Base-by-base conservation (phyloP, 1,140 invertebrate genomes). In the Diplogasteroides magnus region DNA sequence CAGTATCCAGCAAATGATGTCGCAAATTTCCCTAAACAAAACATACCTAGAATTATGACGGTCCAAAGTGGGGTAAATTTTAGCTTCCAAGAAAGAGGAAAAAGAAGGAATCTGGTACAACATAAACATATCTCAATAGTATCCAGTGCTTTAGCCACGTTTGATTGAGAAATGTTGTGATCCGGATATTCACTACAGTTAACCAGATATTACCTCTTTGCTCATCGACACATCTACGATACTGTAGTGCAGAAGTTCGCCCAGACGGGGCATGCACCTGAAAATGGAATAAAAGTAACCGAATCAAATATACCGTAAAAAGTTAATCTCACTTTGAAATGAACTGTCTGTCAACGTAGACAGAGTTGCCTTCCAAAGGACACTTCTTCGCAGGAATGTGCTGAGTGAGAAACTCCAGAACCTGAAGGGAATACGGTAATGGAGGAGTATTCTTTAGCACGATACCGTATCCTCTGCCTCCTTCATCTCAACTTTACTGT, bases 191-290 rank as follows among this genome's bases (percentile, higher is more conserved):
- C n/a, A n/a, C n/a, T n/a, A n/a, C n/a, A n/a, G n/a, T n/a, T n/a
- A n/a, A n/a, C n/a, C n/a, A n/a, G n/a, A n/a, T n/a, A n/a, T 84
- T 27, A 97, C 78, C 85, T 96, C 93, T 84, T 95, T 96, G 1
- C 97, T 84, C 1, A 90, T 88, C 32, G 90, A 92, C 2, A 96
- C 93, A 88, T 98, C 94, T 63, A 97, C 89, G 27, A 93, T 90
- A 78, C 94, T 87, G 84, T 97, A 96, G 84, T 97, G 92, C 67
- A 97, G 85, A 84, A 93, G 91, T 14, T 89, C 78, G 78, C 90
- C 80, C 19, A 93, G 80, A 48, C 74, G 83, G 0, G 91, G 90
- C 88, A 93, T 90, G 76, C 89, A 88, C 37, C 37, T 48, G 19
- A 48, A 48, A 11, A 6, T 11, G 37, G n/a, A n/a, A n/a, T n/a